phyloP scores from a whole-genome alignment of 2,888 invertebrate species.

The Ophion obscuratus region DNA sequence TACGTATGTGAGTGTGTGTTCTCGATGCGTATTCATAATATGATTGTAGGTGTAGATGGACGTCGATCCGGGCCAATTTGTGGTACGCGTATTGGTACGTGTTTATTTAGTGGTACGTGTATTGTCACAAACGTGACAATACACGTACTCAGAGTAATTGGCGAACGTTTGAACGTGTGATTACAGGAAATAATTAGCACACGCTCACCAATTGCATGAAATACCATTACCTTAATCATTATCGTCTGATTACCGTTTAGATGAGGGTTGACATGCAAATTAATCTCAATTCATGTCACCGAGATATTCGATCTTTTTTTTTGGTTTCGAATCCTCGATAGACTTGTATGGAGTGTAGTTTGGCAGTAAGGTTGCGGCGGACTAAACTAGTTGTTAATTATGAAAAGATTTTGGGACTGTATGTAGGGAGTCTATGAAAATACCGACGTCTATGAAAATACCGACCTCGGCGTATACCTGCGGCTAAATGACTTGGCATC shows the following conservation, averaged over 20 bases:
- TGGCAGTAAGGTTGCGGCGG: too few species aligned
- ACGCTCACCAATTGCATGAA: conserved; percentile 14
- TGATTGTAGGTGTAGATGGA: background rate
- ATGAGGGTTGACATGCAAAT: background rate
- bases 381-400: background rate
- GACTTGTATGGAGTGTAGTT: background rate
- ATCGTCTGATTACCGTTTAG: conserved; percentile 19
- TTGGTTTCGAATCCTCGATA: background rate
- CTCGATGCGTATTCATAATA: conserved; percentile 1
- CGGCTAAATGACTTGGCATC: too few species aligned
- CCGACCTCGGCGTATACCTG: too few species aligned
- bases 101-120: too few species aligned
- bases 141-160: conserved; percentile 19
- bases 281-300: background rate
- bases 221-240: background rate
- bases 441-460: too few species aligned
- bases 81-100: too few species aligned
- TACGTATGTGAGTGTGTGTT: too few species aligned
- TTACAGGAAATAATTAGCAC: conserved; percentile 29
- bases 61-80: conserved; percentile 16
- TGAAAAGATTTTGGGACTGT: background rate
- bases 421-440: too few species aligned
- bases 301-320: background rate
- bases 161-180: background rate
- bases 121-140: conserved; percentile 42